These are phyloP conservation scores for Acanthopagrus latus DNA, from an alignment of 2,797 vertebrate species.

Conservation along the genomic window DNA sequence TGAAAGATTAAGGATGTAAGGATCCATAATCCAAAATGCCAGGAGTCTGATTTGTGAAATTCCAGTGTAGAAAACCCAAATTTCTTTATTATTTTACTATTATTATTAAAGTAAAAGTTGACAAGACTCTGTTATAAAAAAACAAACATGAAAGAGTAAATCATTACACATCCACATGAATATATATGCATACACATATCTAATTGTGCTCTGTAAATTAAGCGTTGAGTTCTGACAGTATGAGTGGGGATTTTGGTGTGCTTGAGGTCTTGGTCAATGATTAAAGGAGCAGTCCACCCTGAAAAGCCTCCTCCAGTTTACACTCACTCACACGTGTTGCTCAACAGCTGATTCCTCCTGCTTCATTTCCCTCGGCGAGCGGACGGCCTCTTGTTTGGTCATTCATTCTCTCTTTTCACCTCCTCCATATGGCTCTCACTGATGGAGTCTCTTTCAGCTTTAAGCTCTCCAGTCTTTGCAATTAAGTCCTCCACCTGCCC, in stretches of 20 bases:
- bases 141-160: too few species aligned
- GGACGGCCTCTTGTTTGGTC: neutral
- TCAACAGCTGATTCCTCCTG: conserved; percentile 42
- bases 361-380: conserved; percentile 30
- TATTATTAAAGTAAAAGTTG: too few species aligned
- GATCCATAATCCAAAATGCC: too few species aligned
- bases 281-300: conserved; percentile 26
- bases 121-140: too few species aligned
- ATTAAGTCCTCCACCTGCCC: conserved; percentile 19
- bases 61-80: too few species aligned
- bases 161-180: too few species aligned
- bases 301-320: neutral
- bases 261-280: conserved; percentile 39
- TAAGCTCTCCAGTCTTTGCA: conserved; percentile 27
- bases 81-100: too few species aligned
- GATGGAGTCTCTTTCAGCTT: neutral
- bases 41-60: too few species aligned
- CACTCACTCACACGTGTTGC: conserved; percentile 38
- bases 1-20: too few species aligned
- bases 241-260: neutral
- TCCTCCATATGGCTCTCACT: conserved; percentile 24
- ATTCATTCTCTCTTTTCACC: conserved; percentile 7
- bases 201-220: too few species aligned
- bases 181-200: too few species aligned
- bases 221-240: neutral